phyloP scores from a whole-genome alignment of 2,888 invertebrate species.

The Drosophila prolongata region DNA sequence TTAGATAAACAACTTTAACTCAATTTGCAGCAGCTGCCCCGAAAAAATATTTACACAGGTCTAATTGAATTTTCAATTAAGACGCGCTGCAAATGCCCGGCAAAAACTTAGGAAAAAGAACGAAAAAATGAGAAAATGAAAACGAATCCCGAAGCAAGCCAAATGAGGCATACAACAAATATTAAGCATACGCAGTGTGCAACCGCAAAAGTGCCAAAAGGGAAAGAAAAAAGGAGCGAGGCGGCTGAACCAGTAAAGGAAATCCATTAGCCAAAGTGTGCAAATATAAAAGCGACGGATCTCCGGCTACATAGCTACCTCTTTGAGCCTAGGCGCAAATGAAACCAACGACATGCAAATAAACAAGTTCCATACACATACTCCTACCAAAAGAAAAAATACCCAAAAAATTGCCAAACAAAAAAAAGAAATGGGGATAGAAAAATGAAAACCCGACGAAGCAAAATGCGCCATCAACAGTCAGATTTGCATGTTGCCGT shows the following conservation, averaged over 20 bases:
- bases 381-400: slow-evolving; percentile 14
- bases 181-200: slow-evolving; percentile 73
- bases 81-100: slow-evolving; percentile 58
- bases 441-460: slow-evolving; percentile 50
- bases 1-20: slow-evolving; percentile 76
- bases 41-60: slow-evolving; percentile 77
- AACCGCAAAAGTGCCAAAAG: slow-evolving; percentile 51
- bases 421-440: slow-evolving; percentile 5
- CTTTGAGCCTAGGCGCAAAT: slow-evolving; percentile 64
- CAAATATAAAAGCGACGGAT: slow-evolving; percentile 58
- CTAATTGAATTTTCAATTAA: slow-evolving; percentile 80
- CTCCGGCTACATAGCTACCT: slow-evolving; percentile 43
- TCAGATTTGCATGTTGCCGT: slow-evolving; percentile 75
- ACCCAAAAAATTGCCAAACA: slow-evolving; percentile 20
- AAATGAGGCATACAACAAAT: slow-evolving; percentile 72
- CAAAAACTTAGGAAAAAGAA: slow-evolving; percentile 19
- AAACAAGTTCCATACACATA: slow-evolving; percentile 60
- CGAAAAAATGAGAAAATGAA: slow-evolving; percentile 16
- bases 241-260: slow-evolving; percentile 32
- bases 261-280: slow-evolving; percentile 78
- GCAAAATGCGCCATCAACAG: slow-evolving; percentile 72
- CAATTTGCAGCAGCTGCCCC: slow-evolving; percentile 60
- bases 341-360: slow-evolving; percentile 74
- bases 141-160: slow-evolving; percentile 49
- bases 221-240: slow-evolving; percentile 4